phyloP scores from a whole-genome alignment of 2,888 invertebrate species.

The Apamea monoglypha region DNA sequence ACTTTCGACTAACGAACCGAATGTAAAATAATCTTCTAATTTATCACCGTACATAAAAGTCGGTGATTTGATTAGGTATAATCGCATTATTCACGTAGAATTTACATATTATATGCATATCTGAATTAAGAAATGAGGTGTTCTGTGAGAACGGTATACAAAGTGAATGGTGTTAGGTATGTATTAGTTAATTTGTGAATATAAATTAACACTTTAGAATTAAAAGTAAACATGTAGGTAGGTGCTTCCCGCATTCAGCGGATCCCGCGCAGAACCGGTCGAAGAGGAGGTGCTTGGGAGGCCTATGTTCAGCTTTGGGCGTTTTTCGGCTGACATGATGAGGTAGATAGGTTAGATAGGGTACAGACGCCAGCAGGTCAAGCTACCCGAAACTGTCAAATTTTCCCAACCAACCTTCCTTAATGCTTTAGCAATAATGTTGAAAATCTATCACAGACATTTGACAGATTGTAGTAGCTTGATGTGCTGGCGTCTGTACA shows the following conservation, averaged over 20 bases:
- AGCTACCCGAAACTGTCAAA: no score
- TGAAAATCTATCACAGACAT: no score
- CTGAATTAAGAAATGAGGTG: constrained; percentile 24
- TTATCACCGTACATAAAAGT: constrained; percentile 50
- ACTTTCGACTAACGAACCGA: constrained; percentile 55
- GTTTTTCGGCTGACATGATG: no score
- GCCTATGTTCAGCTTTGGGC: no score
- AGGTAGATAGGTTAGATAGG: not conserved
- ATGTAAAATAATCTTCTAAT: constrained; percentile 49
- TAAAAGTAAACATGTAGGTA: not conserved
- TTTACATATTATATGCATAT: constrained; percentile 54
- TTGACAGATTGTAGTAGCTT: no score
- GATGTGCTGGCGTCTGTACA: no score
- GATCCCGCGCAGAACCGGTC: no score
- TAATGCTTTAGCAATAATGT: no score
- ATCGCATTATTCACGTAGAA: constrained; percentile 44
- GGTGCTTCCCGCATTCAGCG: no score
- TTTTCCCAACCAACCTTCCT: no score
- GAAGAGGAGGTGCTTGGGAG: no score
- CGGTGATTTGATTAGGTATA: constrained; percentile 54
- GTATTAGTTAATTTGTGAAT: not conserved
- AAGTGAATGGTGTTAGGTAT: not conserved
- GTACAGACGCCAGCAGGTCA: no score
- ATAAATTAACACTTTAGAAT: not conserved
- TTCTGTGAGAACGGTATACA: constrained; percentile 35